Evolutionary conservation across 2,888 invertebrate genomes (phyloP), one percentile per base, ranked within the genome.

Genomic region (Bugula neritina): DNA sequence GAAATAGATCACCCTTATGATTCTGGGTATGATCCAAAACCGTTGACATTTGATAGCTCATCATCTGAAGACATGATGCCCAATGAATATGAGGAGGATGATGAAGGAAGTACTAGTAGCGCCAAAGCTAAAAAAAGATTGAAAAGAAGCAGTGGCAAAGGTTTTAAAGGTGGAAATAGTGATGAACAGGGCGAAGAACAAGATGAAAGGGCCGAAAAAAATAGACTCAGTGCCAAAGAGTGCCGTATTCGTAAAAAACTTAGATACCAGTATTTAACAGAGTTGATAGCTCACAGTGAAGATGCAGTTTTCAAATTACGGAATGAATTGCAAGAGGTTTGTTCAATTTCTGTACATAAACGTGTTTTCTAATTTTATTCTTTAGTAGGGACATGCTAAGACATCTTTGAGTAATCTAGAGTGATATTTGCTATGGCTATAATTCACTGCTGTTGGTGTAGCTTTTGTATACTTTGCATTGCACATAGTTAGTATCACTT

Each of bases 221-320:
- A 96, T 85, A 89, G 97, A 78, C 96, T 97, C 87, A 95, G 95
- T 86, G 97, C 97, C 77, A 88, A 96, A 79, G 97, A 97, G 88
- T 97, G 97, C 84, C 90, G 97, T 76, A 96, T 96, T 69, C 89
- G 97, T 71, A 97, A 97, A 87, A 97, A 97, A 84, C 88, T 97
- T 75, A 89, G 97, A 71, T 97, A 97, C 85, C 96, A 97, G 85
- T 97, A 97, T 83, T 87, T 97, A 76, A 96, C 97, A 85, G 96
- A 97, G 85, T 86, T 97, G 76, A 96, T 97, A 1, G 89, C 92
- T 0, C 94, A 94, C 84, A 87, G 96, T 75, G 97, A 97, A 83
- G 92, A 93, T 78, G 93, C 96, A 13, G 94, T 97, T 25, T 87
- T 94, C 76, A 88, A 92, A 17, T 87, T 97, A 58, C 88, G 93